Base-by-base conservation (phyloP, 2,888 invertebrate species). In the Rosalia funebris region DNA sequence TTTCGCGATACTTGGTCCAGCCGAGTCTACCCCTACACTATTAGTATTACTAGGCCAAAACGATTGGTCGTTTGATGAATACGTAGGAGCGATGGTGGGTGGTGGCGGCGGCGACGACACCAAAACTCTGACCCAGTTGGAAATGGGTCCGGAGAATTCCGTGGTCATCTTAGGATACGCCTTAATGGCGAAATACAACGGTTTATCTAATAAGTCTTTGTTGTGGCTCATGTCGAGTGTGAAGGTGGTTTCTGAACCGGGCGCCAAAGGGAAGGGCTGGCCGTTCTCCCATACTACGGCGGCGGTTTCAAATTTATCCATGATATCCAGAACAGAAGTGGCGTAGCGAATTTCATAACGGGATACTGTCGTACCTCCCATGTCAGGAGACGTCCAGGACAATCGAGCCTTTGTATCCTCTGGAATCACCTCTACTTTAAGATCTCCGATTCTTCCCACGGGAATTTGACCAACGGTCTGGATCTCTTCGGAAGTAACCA, bases 381-480 rank as follows among this genome's bases (percentile, higher is more conserved):
- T 83, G 65, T 85, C 88, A 0, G 88, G 87, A 1, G 87, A 84
- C 1, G 87, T 87, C 86, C 88, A 88, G 0, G 81, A 79, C 5
- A 88, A 77, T 10, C 83, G 79, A 1, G 84, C 84, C 32, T 83
- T 82, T 68, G 83, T 83, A 19, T 82, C 80, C 50, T 82, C 79
- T 0, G 81, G 75, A 11, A 83, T 71, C 1, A 84, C 76, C 15
- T 83, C 81, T 0, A 82, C 84, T 44, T 79, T 77, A 10, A 88
- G 76, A 76, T 88, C 87, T 0, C 85, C 85, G 32, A 88, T 84
- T 16, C 84, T 77, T 1, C 85, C 84, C 0, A 83, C 83, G 2
- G 82, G 75, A 34, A 77, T 69, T 45, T 77, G 73, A 42, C 75
- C 76, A 0, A 78, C 73, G 1, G 70, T 55, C 1, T 73, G 58